A percentile compares a stretch with the other conserved stretches of the same genome.
Conservation (phyloP, 2,113 vertebrate genomes). For the Corythornis vintsioides region DNA sequence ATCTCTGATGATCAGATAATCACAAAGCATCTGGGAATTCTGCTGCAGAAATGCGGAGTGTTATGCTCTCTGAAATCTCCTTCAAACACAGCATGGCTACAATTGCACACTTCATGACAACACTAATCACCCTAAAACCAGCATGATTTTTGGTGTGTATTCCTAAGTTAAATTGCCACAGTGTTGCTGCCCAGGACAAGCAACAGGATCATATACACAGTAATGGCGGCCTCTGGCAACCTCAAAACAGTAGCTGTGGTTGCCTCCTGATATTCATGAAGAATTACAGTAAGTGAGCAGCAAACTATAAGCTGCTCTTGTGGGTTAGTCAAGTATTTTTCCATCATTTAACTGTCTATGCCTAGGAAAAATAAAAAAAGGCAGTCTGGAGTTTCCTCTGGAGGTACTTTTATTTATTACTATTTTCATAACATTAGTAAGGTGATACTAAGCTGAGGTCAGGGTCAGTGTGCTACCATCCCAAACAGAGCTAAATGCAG, state of each 20-base stretch:
- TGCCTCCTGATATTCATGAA: not conserved
- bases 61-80: not conserved
- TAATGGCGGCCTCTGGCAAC: not conserved
- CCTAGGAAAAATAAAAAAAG: not conserved
- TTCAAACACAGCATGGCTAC: not conserved
- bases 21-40: not conserved
- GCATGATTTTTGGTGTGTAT: not conserved
- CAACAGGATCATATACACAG: not conserved
- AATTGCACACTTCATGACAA: not conserved
- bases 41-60: not conserved
- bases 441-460: not conserved
- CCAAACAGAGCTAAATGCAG: not conserved
- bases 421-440: not conserved
- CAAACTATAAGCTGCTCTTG: not conserved
- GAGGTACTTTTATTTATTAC: not conserved
- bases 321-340: constrained; percentile 1
- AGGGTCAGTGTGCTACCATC: not conserved
- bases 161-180: not conserved
- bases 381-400: not conserved
- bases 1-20: not conserved
- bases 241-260: constrained; percentile 16
- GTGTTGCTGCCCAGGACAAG: not conserved
- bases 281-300: constrained; percentile 17
- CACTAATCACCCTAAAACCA: not conserved
- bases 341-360: not conserved